A percentile compares a stretch with the other conserved stretches of the same genome.
phyloP scores from a whole-genome alignment of 2,113 vertebrate genomes.

The Ornithorhynchus anatinus region DNA sequence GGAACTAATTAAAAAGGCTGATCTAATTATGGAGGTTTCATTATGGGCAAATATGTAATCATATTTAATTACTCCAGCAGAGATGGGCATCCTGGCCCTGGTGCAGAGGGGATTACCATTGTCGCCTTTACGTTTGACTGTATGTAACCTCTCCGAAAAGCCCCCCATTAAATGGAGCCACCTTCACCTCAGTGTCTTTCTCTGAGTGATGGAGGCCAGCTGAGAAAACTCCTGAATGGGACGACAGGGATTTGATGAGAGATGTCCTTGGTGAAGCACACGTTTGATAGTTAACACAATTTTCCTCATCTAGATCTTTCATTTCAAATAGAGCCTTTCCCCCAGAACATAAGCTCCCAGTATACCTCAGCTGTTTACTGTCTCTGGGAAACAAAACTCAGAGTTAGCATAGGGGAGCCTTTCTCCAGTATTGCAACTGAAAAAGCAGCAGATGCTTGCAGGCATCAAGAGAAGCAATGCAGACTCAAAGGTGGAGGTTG shows the following conservation, averaged over 20 bases:
- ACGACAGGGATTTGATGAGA: slow-evolving; percentile 12
- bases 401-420: background rate
- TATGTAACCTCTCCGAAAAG: background rate
- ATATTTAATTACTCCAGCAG: slow-evolving; percentile 29
- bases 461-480: too few relatives aligned
- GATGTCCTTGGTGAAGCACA: slow-evolving; percentile 44
- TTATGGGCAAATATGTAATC: slow-evolving; percentile 14
- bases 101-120: background rate
- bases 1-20: slow-evolving; percentile 37
- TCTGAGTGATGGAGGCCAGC: slow-evolving; percentile 21
- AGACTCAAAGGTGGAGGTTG: too few relatives aligned
- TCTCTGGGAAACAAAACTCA: background rate
- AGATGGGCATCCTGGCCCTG: background rate
- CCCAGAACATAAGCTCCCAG: background rate
- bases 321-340: slow-evolving; percentile 9
- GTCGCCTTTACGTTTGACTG: background rate
- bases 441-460: too few relatives aligned
- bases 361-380: background rate
- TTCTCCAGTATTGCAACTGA: accelerated
- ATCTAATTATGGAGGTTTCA: background rate
- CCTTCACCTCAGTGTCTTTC: slow-evolving; percentile 30
- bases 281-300: background rate
- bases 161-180: too few relatives aligned
- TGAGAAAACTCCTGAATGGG: slow-evolving; percentile 1
- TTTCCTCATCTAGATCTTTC: slow-evolving; percentile 13